Evolutionary conservation across 2,888 invertebrate species (phyloP).

Genomic region (Xylota segnis): DNA sequence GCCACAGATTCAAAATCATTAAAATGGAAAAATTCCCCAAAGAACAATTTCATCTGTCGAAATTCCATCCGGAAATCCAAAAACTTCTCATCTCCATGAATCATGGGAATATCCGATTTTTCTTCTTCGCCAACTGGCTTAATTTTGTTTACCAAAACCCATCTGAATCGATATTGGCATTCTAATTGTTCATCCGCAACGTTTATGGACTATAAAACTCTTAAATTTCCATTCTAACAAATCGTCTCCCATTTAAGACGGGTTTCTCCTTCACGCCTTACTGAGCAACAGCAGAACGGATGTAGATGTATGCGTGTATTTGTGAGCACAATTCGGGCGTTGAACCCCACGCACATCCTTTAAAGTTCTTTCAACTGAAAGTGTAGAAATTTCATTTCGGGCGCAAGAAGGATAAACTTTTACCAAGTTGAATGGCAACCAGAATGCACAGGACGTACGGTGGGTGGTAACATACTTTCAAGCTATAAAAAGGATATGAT

Average conservation of each 20-base stretch:
- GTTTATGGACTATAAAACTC: slow-evolving; percentile 51
- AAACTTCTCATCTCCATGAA: neutral
- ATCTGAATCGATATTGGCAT: slow-evolving; percentile 40
- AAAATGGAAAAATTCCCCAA: slow-evolving; percentile 4
- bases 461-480: slow-evolving; percentile 24
- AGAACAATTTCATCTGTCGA: neutral
- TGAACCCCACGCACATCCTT: slow-evolving; percentile 54
- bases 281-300: neutral
- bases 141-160: slow-evolving; percentile 9
- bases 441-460: neutral
- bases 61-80: slow-evolving; percentile 30
- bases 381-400: slow-evolving; percentile 20
- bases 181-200: slow-evolving; percentile 64
- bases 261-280: slow-evolving; percentile 20
- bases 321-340: slow-evolving; percentile 24
- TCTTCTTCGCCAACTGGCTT: neutral
- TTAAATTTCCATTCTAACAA: slow-evolving; percentile 40
- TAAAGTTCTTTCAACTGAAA: slow-evolving; percentile 36
- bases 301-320: neutral
- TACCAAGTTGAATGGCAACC: slow-evolving; percentile 9
- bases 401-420: slow-evolving; percentile 7
- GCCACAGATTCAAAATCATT: slow-evolving; percentile 5
- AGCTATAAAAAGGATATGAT: slow-evolving; percentile 53
- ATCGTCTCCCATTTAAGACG: slow-evolving; percentile 19
- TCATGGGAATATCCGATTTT: neutral